phyloP scores from a whole-genome alignment of 2,888 invertebrate species.

The Papilio gigon region DNA sequence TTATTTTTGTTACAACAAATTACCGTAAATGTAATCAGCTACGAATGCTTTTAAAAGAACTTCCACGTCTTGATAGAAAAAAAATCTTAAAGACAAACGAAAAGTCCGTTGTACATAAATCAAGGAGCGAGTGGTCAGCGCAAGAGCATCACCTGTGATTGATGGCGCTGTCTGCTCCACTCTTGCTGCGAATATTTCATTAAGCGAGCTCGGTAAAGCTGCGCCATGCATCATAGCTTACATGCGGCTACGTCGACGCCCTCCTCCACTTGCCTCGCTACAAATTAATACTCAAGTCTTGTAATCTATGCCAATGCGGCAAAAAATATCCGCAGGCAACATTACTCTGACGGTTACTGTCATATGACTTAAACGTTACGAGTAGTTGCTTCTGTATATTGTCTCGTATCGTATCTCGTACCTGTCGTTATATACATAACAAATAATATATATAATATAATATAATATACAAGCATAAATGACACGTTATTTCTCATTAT shows the following conservation, averaged over 20 bases:
- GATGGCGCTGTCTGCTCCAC: constrained; percentile 72
- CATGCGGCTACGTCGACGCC: constrained; percentile 67
- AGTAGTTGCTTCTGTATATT: too few relatives aligned
- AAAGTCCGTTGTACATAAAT: constrained; percentile 40
- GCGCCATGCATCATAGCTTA: constrained; percentile 76
- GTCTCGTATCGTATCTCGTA: too few relatives aligned
- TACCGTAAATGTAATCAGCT: too few relatives aligned
- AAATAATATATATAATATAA: too few relatives aligned
- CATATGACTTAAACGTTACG: constrained; percentile 31
- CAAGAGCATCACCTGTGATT: constrained; percentile 71
- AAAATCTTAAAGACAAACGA: constrained; percentile 2
- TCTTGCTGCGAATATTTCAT: constrained; percentile 77
- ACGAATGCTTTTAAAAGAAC: neutral
- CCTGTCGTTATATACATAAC: too few relatives aligned
- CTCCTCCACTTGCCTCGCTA: constrained; percentile 76
- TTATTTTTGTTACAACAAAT: too few relatives aligned
- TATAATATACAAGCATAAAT: too few relatives aligned
- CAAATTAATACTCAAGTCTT: constrained; percentile 71
- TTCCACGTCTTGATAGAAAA: neutral
- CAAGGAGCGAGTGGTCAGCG: constrained; percentile 54
- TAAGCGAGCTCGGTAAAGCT: constrained; percentile 71
- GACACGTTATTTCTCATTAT: too few relatives aligned
- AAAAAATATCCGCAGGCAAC: constrained; percentile 38
- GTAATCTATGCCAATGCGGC: constrained; percentile 59
- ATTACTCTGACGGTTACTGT: constrained; percentile 39